Evolutionary conservation across 2,113 vertebrate genomes (phyloP).

Genomic region (Lophochroa leadbeateri): DNA sequence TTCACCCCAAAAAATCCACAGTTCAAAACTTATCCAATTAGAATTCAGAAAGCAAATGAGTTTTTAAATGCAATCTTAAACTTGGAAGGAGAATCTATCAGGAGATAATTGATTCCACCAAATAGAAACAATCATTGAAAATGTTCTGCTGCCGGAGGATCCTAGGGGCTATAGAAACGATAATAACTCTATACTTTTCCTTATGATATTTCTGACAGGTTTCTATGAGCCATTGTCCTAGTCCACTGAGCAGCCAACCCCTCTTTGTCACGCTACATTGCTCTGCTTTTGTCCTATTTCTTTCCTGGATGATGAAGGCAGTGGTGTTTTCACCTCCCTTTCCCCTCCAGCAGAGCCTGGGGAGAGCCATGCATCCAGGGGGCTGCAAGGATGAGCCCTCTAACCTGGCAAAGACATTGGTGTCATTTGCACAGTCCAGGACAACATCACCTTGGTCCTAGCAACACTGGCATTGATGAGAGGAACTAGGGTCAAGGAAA

Average conservation of each 20-base stretch:
- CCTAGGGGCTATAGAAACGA: constrained; percentile 57
- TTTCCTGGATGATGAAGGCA: neutral
- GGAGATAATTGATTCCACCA: constrained; percentile 74
- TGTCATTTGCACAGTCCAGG: neutral
- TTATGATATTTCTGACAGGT: constrained; percentile 50
- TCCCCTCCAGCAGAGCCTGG: neutral
- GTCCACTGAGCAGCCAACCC: constrained; percentile 15
- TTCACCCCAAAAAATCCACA: constrained; percentile 46
- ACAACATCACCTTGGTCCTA: neutral
- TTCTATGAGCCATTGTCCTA: constrained; percentile 32
- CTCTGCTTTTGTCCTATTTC: constrained; percentile 27
- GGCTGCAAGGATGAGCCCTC: accelerated
- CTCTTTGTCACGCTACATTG: neutral
- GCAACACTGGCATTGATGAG: accelerated
- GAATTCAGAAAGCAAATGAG: constrained; percentile 72
- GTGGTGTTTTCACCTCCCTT: neutral
- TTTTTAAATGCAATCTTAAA: constrained; percentile 77
- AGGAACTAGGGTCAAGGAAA: accelerated
- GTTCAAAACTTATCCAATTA: constrained; percentile 67
- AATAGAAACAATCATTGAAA: constrained; percentile 74
- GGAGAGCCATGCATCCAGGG: neutral
- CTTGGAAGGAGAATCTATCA: constrained; percentile 75
- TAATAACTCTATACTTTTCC: constrained; percentile 46
- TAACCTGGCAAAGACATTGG: neutral
- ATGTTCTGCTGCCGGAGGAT: constrained; percentile 60